Percentiles rank a stretch among this genome's conserved stretches.
Conservation (phyloP, 2,113 vertebrate genomes). For the Pelecanoides urinatrix region DNA sequence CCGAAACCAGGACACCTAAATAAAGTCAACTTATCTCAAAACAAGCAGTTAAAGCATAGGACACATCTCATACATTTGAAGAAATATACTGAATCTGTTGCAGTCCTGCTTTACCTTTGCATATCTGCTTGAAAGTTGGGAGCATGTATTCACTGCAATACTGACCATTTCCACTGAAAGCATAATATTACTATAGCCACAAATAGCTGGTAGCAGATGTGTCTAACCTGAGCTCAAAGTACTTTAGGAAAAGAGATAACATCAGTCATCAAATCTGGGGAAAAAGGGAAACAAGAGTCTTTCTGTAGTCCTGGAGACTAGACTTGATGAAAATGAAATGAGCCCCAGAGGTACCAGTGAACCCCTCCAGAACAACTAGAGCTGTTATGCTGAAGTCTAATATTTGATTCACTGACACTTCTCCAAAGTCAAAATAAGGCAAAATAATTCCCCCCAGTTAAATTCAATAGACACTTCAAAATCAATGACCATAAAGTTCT, state of each 20-base stretch:
- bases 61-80: not conserved
- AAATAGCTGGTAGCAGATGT: not conserved
- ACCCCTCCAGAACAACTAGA: not conserved
- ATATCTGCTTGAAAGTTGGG: not conserved
- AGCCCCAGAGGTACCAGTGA: not conserved
- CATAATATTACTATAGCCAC: not conserved
- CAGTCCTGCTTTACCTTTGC: not conserved
- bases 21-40: not conserved
- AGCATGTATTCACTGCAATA: not conserved
- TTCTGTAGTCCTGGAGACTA: not conserved
- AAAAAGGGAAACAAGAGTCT: not conserved
- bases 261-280: not conserved
- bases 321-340: not conserved
- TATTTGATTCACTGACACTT: not conserved
- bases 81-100: not conserved
- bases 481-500: not conserved
- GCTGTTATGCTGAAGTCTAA: not conserved
- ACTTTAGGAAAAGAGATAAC: not conserved
- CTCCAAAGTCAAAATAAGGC: not conserved
- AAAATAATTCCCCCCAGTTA: not conserved
- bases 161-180: not conserved
- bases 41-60: not conserved
- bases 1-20: too few relatives aligned
- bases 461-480: not conserved
- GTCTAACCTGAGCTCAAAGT: not conserved